These are phyloP conservation scores for Gnathonemus echidnorhynchus DNA, from an alignment of 2,113 vertebrate genomes.

Conservation along the genomic window DNA sequence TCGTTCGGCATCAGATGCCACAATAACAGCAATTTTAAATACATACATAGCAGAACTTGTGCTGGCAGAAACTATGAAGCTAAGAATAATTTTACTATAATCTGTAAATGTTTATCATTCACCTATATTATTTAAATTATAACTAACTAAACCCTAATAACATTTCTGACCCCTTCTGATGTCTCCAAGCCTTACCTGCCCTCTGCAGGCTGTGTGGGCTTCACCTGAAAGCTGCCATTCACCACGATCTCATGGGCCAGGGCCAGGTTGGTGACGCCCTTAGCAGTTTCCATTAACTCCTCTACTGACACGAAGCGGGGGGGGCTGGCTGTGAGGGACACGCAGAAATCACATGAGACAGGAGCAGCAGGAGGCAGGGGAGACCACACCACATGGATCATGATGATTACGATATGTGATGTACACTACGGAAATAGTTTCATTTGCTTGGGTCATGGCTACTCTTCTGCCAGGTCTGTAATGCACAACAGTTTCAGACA, in stretches of 20 bases:
- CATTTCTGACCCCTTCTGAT: not conserved
- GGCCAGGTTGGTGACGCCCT: slow-evolving; percentile 88
- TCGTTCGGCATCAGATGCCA: not conserved
- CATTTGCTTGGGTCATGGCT: not conserved
- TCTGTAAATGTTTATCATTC: not conserved
- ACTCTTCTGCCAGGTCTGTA: not conserved
- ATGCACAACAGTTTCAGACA: not conserved
- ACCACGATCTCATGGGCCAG: slow-evolving; percentile 92
- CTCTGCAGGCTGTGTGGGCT: slow-evolving; percentile 73
- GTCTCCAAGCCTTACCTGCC: slow-evolving; percentile 67
- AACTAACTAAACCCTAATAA: not conserved
- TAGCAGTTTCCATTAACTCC: slow-evolving; percentile 83
- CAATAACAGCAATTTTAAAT: not conserved
- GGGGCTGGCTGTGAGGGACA: slow-evolving; percentile 69
- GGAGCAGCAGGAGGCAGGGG: not conserved
- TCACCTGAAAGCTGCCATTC: slow-evolving; percentile 79
- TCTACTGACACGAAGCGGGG: slow-evolving; percentile 74
- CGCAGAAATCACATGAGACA: not conserved
- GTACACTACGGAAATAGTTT: not conserved
- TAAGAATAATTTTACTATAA: not conserved
- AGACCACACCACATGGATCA: not conserved
- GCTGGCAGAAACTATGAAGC: not conserved
- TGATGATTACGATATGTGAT: not conserved
- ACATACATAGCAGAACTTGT: not conserved
- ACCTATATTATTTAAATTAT: not conserved